Conservation (phyloP, 2,113 vertebrate genomes). For the Indicator maculatus region DNA sequence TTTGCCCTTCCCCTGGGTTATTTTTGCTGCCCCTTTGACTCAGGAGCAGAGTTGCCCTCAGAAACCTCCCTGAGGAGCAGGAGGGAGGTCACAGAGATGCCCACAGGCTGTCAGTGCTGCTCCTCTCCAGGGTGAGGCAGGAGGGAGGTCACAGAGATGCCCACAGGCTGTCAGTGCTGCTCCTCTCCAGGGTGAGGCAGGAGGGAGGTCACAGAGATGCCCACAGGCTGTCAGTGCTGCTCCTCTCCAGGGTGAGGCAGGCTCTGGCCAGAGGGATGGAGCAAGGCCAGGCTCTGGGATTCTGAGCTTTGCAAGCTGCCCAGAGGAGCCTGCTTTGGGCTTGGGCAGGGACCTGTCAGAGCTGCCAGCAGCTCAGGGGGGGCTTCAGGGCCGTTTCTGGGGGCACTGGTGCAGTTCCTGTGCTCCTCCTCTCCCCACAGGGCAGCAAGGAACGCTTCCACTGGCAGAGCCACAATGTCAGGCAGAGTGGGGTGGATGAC, state of each 20-base stretch:
- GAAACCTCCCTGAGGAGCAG: rapidly evolving
- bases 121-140: rapidly evolving
- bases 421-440: conserved; percentile 54
- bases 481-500: conserved; percentile 96
- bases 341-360: rapidly evolving
- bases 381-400: rapidly evolving
- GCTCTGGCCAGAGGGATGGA: background rate
- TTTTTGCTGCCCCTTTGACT: background rate
- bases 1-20: background rate
- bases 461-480: conserved; percentile 99
- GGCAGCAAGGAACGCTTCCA: conserved; percentile 93
- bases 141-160: background rate
- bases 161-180: background rate
- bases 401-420: background rate
- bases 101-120: background rate
- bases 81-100: background rate
- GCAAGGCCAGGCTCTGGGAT: background rate
- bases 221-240: background rate
- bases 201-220: background rate
- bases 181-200: rapidly evolving
- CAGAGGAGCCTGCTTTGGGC: background rate
- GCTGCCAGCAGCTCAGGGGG: background rate
- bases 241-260: rapidly evolving
- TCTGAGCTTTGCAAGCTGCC: background rate
- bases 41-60: background rate